These are phyloP conservation scores for Drymonia ruficornis DNA, from an alignment of 2,888 invertebrate species.

Conservation along the genomic window DNA sequence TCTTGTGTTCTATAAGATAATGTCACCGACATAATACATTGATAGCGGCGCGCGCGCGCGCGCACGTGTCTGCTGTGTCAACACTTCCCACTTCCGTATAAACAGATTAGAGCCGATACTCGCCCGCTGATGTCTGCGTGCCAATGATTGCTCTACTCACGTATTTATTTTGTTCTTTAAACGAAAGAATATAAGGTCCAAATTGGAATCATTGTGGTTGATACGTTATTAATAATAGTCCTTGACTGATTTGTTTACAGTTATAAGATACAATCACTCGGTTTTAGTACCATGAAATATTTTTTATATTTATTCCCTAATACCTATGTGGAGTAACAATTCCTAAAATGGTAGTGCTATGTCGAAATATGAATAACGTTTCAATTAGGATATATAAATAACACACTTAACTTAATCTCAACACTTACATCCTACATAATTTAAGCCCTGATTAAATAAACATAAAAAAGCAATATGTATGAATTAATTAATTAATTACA, in stretches of 20 bases:
- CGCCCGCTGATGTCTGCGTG: constrained; percentile 5
- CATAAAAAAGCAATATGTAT: too few species aligned
- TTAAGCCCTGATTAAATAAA: too few species aligned
- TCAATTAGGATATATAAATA: too few species aligned
- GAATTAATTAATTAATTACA: too few species aligned
- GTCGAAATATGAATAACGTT: too few species aligned
- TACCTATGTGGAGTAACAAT: too few species aligned
- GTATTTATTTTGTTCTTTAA: not conserved
- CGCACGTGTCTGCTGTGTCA: constrained; percentile 15
- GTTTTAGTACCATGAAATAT: not conserved
- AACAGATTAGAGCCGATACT: constrained; percentile 18
- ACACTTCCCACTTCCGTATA: constrained; percentile 32
- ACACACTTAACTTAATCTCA: too few species aligned
- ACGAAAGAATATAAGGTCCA: not conserved
- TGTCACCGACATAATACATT: not conserved
- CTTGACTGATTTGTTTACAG: not conserved
- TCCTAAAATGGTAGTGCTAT: too few species aligned
- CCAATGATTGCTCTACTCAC: constrained; percentile 1
- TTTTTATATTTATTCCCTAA: too few species aligned
- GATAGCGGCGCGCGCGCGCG: constrained; percentile 11
- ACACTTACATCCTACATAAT: too few species aligned
- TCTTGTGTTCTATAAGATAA: not conserved
- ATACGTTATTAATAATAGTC: too few species aligned
- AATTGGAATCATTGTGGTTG: too few species aligned
- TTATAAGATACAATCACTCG: not conserved